Percentiles rank a stretch among this genome's conserved stretches.
These are phyloP conservation scores for Cirrhinus mrigala DNA, from an alignment of 2,797 vertebrate species.

Conservation along the genomic window DNA sequence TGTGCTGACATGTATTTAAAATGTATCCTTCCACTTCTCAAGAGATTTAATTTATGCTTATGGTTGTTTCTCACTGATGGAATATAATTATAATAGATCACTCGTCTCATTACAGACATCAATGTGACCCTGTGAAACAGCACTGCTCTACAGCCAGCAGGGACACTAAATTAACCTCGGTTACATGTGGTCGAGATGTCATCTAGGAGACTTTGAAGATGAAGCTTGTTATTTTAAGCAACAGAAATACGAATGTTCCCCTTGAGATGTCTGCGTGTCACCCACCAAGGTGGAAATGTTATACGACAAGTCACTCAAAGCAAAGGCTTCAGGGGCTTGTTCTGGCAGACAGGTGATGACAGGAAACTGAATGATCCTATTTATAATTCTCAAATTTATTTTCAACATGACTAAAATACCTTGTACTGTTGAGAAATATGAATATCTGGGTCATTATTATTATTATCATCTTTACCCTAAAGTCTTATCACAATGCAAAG, in stretches of 20 bases:
- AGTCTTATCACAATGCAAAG: too few relatives aligned
- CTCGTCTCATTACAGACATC: slow-evolving; percentile 1
- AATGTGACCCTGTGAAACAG: slow-evolving; percentile 31
- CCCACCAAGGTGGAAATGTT: slow-evolving; percentile 36
- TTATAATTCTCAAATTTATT: neutral
- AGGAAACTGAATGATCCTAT: neutral
- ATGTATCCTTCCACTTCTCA: neutral
- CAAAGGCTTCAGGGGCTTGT: slow-evolving; percentile 45
- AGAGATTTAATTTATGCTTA: neutral
- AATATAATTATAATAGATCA: slow-evolving; percentile 26
- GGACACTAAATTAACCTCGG: slow-evolving; percentile 41
- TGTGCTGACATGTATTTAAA: neutral
- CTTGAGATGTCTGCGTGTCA: slow-evolving; percentile 25
- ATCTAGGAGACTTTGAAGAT: slow-evolving; percentile 10
- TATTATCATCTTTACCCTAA: too few relatives aligned
- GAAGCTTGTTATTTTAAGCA: slow-evolving; percentile 43
- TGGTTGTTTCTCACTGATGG: neutral
- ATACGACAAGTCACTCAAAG: slow-evolving; percentile 23
- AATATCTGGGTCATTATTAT: too few relatives aligned
- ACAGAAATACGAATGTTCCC: slow-evolving; percentile 20
- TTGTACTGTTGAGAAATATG: neutral
- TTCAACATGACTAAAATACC: neutral
- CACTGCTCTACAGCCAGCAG: slow-evolving; percentile 14
- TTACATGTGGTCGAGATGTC: slow-evolving; percentile 16
- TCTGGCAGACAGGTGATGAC: slow-evolving; percentile 48